Conservation (phyloP, 2,797 vertebrate genomes). For the Nothura maculosa region DNA sequence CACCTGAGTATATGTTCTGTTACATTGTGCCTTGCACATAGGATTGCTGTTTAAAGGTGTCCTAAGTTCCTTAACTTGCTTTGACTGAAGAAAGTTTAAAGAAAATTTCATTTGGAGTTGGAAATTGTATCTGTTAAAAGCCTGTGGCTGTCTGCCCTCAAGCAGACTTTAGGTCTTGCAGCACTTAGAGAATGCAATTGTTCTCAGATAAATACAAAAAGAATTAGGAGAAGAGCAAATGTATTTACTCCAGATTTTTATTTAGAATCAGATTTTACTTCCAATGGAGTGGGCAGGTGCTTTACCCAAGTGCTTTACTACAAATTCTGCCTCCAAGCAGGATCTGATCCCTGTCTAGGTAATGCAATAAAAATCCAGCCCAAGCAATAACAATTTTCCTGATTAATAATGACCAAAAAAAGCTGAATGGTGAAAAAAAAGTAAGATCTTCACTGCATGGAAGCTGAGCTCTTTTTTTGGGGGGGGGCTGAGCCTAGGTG, state of each 20-base stretch:
- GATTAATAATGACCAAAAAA: constrained; percentile 39
- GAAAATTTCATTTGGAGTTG: not conserved
- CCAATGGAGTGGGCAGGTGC: not conserved
- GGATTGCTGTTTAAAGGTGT: not conserved
- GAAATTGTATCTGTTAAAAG: not conserved
- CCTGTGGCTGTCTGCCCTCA: not conserved
- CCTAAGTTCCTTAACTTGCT: not conserved
- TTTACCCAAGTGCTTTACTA: not conserved
- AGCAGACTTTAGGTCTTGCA: not conserved
- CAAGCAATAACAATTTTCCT: constrained; percentile 32
- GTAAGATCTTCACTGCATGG: not conserved
- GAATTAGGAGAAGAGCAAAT: not conserved
- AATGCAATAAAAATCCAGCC: constrained; percentile 34
- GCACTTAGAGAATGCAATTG: not conserved
- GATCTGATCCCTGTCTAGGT: not conserved
- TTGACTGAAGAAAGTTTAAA: not conserved
- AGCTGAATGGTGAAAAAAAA: not conserved
- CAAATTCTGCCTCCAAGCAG: not conserved
- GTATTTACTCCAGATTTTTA: not conserved
- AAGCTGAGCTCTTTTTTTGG: constrained; percentile 14
- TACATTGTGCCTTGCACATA: not conserved
- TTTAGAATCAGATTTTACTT: not conserved
- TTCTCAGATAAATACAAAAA: not conserved
- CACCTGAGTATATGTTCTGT: not conserved
- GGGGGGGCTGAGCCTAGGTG: not conserved